These are phyloP conservation scores for Anthoscopus minutus DNA, from an alignment of 2,113 vertebrate genomes.

Conservation along the genomic window DNA sequence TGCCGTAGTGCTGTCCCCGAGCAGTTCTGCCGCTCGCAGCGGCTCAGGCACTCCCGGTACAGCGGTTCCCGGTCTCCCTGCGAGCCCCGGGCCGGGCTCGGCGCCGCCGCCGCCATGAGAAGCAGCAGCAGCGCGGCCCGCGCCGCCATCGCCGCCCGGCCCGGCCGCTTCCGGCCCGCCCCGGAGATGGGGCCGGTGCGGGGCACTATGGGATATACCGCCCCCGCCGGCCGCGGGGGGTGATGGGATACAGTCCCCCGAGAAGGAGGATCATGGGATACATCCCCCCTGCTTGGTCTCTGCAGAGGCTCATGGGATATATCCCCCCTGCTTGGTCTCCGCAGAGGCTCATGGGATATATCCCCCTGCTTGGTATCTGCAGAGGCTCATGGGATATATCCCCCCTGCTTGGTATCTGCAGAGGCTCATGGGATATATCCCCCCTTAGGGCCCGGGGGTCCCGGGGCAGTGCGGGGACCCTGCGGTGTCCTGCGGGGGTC, in stretches of 20 bases:
- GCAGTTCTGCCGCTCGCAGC: conserved; percentile 88
- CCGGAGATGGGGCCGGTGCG: neutral
- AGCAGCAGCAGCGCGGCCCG: conserved; percentile 42
- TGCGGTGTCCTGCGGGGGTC: neutral
- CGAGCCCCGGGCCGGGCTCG: conserved; percentile 67
- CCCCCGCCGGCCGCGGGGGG: neutral
- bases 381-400: neutral
- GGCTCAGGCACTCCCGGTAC: conserved; percentile 88
- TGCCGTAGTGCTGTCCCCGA: conserved; percentile 81
- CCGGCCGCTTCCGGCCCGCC: conserved; percentile 40
- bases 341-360: neutral
- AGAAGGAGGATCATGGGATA: neutral
- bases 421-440: neutral
- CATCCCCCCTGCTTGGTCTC: too few relatives aligned
- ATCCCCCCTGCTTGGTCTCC: too few relatives aligned
- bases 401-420: too few relatives aligned
- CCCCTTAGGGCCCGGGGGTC: rapidly evolving
- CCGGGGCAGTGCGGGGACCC: neutral
- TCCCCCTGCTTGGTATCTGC: too few relatives aligned
- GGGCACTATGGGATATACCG: neutral
- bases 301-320: neutral
- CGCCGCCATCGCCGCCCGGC: conserved; percentile 35
- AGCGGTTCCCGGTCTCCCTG: conserved; percentile 93
- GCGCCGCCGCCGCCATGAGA: conserved; percentile 54
- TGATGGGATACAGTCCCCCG: neutral